phyloP scores from a whole-genome alignment of 2,113 vertebrate genomes.

The Xenopus laevis region DNA sequence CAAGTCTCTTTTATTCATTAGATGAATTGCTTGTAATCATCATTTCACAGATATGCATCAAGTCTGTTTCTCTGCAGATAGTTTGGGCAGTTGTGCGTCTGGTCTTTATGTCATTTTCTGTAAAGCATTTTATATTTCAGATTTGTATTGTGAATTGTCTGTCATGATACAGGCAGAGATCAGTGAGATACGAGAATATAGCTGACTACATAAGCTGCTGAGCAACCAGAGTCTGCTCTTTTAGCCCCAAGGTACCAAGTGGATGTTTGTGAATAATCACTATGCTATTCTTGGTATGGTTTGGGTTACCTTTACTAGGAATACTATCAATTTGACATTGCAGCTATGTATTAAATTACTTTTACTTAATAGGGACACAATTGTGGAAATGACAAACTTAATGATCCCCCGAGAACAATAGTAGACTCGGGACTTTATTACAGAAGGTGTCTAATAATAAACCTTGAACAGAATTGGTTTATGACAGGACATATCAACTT shows the following conservation, averaged over 20 bases:
- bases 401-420: not conserved
- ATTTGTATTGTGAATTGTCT: slow-evolving; percentile 8
- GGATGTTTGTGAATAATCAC: slow-evolving; percentile 13
- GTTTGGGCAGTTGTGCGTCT: too few relatives aligned
- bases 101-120: too few relatives aligned
- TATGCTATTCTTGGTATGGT: slow-evolving; percentile 5
- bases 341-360: not conserved
- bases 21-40: too few relatives aligned
- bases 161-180: slow-evolving; percentile 10
- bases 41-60: too few relatives aligned
- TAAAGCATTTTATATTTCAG: slow-evolving; percentile 5
- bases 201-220: slow-evolving; percentile 19
- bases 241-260: slow-evolving; percentile 28
- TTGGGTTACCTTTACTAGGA: slow-evolving; percentile 17
- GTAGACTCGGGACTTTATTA: too few relatives aligned
- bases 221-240: slow-evolving; percentile 11
- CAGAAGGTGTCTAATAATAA: not conserved
- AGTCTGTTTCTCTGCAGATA: too few relatives aligned
- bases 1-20: too few relatives aligned
- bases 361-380: slow-evolving; percentile 13
- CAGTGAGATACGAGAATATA: slow-evolving; percentile 13
- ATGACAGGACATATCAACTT: not conserved
- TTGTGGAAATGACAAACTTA: not conserved
- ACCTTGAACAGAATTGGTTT: not conserved
- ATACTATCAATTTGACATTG: slow-evolving; percentile 26